A percentile compares a stretch with the other conserved stretches of the same genome.
phyloP scores from a whole-genome alignment of 2,797 vertebrate genomes.

The Natrix natrix region DNA sequence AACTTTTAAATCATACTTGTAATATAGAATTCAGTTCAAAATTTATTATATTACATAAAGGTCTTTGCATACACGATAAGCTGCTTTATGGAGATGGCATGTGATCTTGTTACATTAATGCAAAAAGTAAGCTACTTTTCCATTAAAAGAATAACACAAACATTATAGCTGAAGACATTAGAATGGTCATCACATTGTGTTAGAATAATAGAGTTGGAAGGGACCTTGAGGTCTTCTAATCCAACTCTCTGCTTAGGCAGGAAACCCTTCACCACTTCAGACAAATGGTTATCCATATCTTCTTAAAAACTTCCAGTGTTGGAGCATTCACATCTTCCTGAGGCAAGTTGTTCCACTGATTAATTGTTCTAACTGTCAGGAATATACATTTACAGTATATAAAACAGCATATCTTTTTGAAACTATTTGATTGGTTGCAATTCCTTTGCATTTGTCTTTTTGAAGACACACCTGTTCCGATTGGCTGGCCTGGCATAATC shows the following conservation, averaged over 20 bases:
- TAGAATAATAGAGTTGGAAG: too few relatives aligned
- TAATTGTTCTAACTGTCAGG: too few relatives aligned
- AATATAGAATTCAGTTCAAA: slow-evolving; percentile 22
- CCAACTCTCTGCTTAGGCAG: too few relatives aligned
- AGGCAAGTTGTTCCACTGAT: too few relatives aligned
- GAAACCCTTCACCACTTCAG: too few relatives aligned
- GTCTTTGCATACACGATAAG: slow-evolving; percentile 32
- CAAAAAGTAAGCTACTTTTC: slow-evolving; percentile 23
- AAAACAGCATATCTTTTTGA: neutral
- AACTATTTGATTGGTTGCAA: slow-evolving; percentile 18
- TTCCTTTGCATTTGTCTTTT: neutral
- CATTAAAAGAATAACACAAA: slow-evolving; percentile 8
- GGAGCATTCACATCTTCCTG: too few relatives aligned
- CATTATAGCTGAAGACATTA: neutral
- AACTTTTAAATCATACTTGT: slow-evolving; percentile 37
- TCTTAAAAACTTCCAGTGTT: too few relatives aligned
- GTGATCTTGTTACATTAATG: slow-evolving; percentile 8
- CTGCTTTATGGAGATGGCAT: slow-evolving; percentile 12
- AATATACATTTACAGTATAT: too few relatives aligned
- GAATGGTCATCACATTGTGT: neutral
- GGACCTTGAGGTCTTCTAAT: too few relatives aligned
- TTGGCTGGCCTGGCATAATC: too few relatives aligned
- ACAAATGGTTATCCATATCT: too few relatives aligned
- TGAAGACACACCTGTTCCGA: neutral
- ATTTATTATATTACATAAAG: slow-evolving; percentile 23